Base-by-base conservation (phyloP, 1,140 invertebrate genomes). In the Drosophila murphyi region DNA sequence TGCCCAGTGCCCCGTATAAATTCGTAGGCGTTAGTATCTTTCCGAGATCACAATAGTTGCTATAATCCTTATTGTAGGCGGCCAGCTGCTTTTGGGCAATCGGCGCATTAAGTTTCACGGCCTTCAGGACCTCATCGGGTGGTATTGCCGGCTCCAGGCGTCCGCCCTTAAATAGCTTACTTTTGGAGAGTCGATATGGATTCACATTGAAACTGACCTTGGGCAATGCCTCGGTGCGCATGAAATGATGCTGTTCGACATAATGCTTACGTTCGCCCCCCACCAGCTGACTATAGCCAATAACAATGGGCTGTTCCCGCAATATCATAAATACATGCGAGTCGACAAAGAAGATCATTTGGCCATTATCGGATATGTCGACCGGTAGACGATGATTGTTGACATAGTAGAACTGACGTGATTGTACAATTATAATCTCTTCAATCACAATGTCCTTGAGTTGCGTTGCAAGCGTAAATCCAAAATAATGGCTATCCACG, bases 221-320 rank as follows among this genome's bases (percentile, higher is more conserved):
- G 3, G 89, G 89, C 31, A 91, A 57, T 0, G 80, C 85, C 37
- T 81, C 76, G 3, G 82, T 82, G 6, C 80, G 79, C 88, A 91
- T 88, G 35, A 92, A 92, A 68, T 92, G 90, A 73, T 92, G 90
- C 52, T 92, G 87, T 37, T 92, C 90, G 37, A 92, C 76, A 62
- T 75, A 87, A 54, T 69, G 69, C 10, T 64, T 34, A 0, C 61
- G 77, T 35, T 70, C 50, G 6, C 54, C 68, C 28, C 72, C 59
- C 10, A 80, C 55, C 34, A 65, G 55, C 54, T 65, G 72, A 12
- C 65, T 64, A 20, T 54, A 89, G 7, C 78, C 74, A 39, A 92
- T 79, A 4, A 92, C 70, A 57, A 92, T 91, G 4, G 90, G 90
- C 60, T 87, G 82, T 41, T 91, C 90, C 4, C 82, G 61, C 28